phyloP scores from a whole-genome alignment of 2,888 invertebrate species.

The Morinoia aosen region DNA sequence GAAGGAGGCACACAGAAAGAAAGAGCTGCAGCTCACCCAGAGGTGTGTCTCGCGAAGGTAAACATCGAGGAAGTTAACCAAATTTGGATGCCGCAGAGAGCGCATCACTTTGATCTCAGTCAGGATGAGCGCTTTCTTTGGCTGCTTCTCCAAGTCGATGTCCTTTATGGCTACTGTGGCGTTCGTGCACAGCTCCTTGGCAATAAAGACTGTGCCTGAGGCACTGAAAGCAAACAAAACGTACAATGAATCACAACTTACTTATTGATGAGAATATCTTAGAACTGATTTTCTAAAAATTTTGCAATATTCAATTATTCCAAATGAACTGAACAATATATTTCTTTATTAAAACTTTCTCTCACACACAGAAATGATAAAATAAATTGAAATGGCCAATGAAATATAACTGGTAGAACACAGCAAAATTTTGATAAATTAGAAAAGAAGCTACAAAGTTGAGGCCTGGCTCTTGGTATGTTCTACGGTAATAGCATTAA shows the following conservation, averaged over 20 bases:
- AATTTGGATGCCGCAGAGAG: slow-evolving; percentile 91
- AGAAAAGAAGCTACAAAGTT: too few relatives aligned
- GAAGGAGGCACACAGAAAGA: neutral
- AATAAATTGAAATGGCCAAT: neutral
- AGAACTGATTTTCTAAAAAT: neutral
- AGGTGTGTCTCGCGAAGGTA: slow-evolving; percentile 92
- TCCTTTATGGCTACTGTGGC: slow-evolving; percentile 94
- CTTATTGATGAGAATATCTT: neutral
- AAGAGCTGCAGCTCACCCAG: slow-evolving; percentile 78
- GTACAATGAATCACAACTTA: neutral
- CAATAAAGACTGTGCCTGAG: slow-evolving; percentile 92
- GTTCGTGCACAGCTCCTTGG: slow-evolving; percentile 80
- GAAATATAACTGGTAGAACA: neutral
- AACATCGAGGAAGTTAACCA: slow-evolving; percentile 95
- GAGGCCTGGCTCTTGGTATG: too few relatives aligned
- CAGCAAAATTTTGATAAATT: too few relatives aligned
- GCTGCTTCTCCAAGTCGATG: slow-evolving; percentile 94
- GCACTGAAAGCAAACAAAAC: slow-evolving; percentile 74
- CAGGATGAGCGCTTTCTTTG: slow-evolving; percentile 94
- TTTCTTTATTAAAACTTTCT: neutral
- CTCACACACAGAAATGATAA: neutral
- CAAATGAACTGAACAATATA: neutral
- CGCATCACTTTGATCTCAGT: slow-evolving; percentile 94
- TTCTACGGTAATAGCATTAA: too few relatives aligned
- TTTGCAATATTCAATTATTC: neutral